Base-by-base conservation (phyloP, 2,888 invertebrate species). In the Polietes domitor region DNA sequence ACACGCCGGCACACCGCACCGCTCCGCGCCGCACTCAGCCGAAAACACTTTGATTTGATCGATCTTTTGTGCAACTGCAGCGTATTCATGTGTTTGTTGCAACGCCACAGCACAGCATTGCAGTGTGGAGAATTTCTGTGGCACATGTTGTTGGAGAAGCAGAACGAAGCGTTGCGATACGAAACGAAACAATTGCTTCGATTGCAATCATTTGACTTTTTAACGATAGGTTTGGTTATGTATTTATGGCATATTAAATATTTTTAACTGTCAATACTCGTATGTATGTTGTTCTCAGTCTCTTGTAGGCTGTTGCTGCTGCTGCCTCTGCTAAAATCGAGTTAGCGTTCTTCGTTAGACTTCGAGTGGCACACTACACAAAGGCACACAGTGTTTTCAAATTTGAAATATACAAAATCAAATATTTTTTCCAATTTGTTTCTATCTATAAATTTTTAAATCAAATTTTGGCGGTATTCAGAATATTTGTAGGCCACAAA, bases 211-310 rank as follows among this genome's bases (percentile, higher is more conserved):
- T 84, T 83, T 80, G 78, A 78, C 77, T 80, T 80, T 81, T 80
- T 84, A 84, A 80, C 80, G 80, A 84, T 84, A 78, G 83, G 83
- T 84, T 80, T 80, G 80, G 83, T 84, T 75, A 80, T 80, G 70
- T 84, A 78, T 83, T 85, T 80, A 83, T 82, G 82, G 80, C 80
- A 83, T 83, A 85, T 80, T 83, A 80, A 80, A 78, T 85, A 73
- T 83, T 80, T 85, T 83, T 74, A 83, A 83, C 85, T 85, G 83
- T 83, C 85, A 83, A 82, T 85, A 77, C n/a, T n/a, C n/a, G n/a
- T n/a, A n/a, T n/a, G n/a, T n/a, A n/a, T n/a, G 37, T 80, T 55
- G 55, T 78, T 75, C 50, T 47, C 78, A 37, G 43, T n/a, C 43
- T 43, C 24, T 21, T 24, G 41, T 5, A 65, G 7, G n/a, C 63